Evolutionary conservation across 2,888 invertebrate species (phyloP).

Genomic region (Mimas tiliae): DNA sequence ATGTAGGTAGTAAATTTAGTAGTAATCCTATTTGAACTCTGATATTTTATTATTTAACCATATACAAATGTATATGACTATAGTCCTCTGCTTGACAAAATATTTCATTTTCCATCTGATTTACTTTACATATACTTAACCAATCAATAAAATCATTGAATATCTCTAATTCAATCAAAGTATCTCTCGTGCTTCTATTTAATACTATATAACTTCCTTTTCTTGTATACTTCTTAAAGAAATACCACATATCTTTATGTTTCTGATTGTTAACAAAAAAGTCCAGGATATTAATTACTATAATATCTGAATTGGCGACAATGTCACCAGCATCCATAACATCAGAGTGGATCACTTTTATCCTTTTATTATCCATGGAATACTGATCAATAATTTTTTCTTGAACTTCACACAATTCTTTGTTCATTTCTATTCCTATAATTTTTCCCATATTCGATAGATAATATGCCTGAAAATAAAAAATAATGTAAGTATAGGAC

Average conservation of each 20-base stretch:
- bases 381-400: conserved; percentile 82
- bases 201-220: conserved; percentile 85
- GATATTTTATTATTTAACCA: conserved; percentile 62
- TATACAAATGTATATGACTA: conserved; percentile 70
- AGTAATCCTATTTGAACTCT: background rate
- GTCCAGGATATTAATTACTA: conserved; percentile 89
- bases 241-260: conserved; percentile 86
- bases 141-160: conserved; percentile 78
- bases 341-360: conserved; percentile 85
- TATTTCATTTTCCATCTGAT: conserved; percentile 74
- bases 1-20: no score
- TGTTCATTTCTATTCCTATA: conserved; percentile 89
- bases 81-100: conserved; percentile 72
- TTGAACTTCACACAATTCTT: conserved; percentile 87
- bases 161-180: conserved; percentile 74
- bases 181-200: conserved; percentile 84
- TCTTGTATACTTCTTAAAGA: conserved; percentile 80
- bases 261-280: conserved; percentile 86
- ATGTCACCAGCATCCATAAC: conserved; percentile 82
- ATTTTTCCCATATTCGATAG: conserved; percentile 84
- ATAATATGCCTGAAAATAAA: conserved; percentile 81
- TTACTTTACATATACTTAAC: conserved; percentile 72
- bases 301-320: conserved; percentile 83
- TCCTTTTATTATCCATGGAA: conserved; percentile 74
- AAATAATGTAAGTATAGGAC: background rate